Evolutionary conservation across 2,888 invertebrate species (phyloP), one percentile per base, ranked within the genome.

Genomic region (Stenodema calcarata): DNA sequence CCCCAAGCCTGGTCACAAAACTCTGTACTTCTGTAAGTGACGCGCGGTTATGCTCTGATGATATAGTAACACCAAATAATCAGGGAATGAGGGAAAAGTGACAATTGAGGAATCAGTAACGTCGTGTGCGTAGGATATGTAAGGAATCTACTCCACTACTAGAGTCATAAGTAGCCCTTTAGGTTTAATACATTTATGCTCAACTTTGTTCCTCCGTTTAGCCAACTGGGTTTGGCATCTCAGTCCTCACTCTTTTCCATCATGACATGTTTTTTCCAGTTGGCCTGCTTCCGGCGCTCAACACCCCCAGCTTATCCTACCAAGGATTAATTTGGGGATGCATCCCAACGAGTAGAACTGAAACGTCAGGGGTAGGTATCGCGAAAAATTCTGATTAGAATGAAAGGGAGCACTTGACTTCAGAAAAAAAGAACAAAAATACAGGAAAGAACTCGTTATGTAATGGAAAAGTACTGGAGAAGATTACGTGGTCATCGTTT

Each of bases 401-500:
- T 73, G 41, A 73, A 73, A 73, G 73, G 73, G 18, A 73, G 73
- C 73, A 73, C 73, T 73, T 73, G 73, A 73, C 73, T 73, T 73
- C 73, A 73, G 18, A 73, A 73, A 73, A 35, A 28, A 30, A 30
- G 2, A 35, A 23, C 6, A 23, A 23, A 50, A 50, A 50, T 50
- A 50, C 50, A 50, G 50, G 50, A 50, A 73, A 73, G 73, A 73
- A 35, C 73, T 73, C 73, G 73, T 73, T 73, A 73, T 73, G 73
- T 73, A 73, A 73, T 73, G 73, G 73, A 73, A 73, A 73, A 73
- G 73, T 73, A 73, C 73, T 73, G 73, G 73, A 73, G 73, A 73
- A 73, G 73, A 73, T 73, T 73, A 73, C 73, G 73, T 73, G 73
- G 73, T 73, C 73, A 73, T 73, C 73, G 73, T 73, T 73, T 73